Base-by-base conservation (phyloP, 1,140 invertebrate species). In the Dendroctonus ponderosae region DNA sequence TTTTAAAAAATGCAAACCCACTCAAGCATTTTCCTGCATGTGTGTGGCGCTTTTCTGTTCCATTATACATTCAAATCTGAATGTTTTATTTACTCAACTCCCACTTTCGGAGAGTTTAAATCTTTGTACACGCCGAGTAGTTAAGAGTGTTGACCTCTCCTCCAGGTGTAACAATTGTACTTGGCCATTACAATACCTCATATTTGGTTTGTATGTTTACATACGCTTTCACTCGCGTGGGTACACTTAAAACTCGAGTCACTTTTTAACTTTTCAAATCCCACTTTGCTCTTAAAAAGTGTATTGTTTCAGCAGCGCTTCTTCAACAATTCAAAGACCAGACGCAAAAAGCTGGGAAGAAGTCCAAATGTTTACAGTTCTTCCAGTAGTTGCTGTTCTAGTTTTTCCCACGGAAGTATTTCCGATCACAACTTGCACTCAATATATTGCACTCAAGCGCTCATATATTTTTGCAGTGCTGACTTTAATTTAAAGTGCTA, bases 71-170 rank as follows among this genome's bases (percentile, higher is more conserved):
- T 44, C 56, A 48, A 11, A 60, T 49, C 40, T 41, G 14, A 57
- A 57, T 57, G 58, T 60, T 60, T 49, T 60, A 60, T 60, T 60
- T 60, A 60, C 58, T 7, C 43, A 39, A 60, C 58, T 60, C 58
- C 58, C 58, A 60, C 58, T 49, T 60, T 60, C 12, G 14, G 15
- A 26, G 3, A 12, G 11, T 38, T 60, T 11, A 42, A 39, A 37
- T n/a, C 54, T 43, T 43, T 49, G 46, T 48, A 60, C 15, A 14
- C 26, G 40, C 52, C 52, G 52, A 54, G 52, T 54, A 54, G 14
- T 54, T 39, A 39, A 60, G 58, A 48, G 15, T 60, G 46, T 60
- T 60, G 58, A 60, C 58, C 58, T 49, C 58, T 60, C 43, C 43
- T 60, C 58, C 58, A 60, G 58, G 58, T 60, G 58, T 60, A 60